Evolutionary conservation across 1,140 invertebrate genomes (phyloP), one percentile per base, ranked within the genome.

Genomic region (Cylas formicarius): DNA sequence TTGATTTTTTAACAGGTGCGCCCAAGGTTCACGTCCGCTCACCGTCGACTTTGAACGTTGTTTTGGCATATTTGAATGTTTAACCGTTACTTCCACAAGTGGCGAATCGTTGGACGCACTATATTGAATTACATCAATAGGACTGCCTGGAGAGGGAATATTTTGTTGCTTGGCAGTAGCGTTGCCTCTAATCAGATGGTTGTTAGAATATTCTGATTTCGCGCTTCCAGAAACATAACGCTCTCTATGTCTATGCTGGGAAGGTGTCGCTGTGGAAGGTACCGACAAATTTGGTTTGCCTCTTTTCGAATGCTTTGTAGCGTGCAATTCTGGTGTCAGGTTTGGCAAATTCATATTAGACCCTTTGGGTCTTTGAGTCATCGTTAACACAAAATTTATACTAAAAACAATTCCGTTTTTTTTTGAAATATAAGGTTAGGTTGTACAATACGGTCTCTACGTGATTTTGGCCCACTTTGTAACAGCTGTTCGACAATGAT

Each of bases 11-110:
- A 65, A 42, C 10, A 63, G 35, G 35, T 56, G 53, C 3, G 51
- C 57, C 62, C 62, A 65, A 0, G 62, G 47, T 36, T 60, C 56
- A 6, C 54, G 16, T 8, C 52, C 48, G 22, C 44, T 44, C 17
- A 44, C 49, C 17, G 44, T 48, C 7, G 45, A 47, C 28, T 40
- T 54, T 5, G 47, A 48, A 23, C 52, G 38, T 42, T 49, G 51
- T 46, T 57, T 56, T 9, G 48, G 36, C 11, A 43, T 23, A 44
- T 58, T 52, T 16, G 44, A 38, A 17, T 44, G 34, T 42, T 47
- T 43, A 14, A 40, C 14, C 7, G 42, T 35, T 35, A 56, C 48
- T 44, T 58, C 45, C 3, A 47, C 45, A 26, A 52, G 17, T 27
- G 48, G 39, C 4, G 51, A 38, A 32, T 54, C 53, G 23, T 56